phyloP scores from a whole-genome alignment of 2,113 vertebrate genomes.

The Pomatorhinus ruficollis region DNA sequence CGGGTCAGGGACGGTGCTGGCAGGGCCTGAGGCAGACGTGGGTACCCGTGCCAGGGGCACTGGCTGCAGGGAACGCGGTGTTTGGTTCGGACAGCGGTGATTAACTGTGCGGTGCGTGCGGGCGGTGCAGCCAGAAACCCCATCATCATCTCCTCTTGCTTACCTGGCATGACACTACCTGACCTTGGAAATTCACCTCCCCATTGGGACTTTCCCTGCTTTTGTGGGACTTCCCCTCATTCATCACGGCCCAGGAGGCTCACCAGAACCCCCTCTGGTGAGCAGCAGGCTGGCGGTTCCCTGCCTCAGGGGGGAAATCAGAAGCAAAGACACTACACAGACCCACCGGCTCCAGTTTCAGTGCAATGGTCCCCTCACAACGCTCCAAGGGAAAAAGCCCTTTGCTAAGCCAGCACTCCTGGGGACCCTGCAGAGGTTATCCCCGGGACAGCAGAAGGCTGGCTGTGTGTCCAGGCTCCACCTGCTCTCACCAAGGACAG shows the following conservation, averaged over 20 bases:
- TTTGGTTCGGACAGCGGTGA: background rate
- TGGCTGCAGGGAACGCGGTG: background rate
- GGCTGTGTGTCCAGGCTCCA: background rate
- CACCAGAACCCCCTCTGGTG: background rate
- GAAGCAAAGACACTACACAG: background rate
- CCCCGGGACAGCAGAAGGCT: accelerated
- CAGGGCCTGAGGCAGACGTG: background rate
- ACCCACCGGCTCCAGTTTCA: accelerated
- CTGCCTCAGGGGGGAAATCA: background rate
- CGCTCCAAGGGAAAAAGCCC: accelerated
- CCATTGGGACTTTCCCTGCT: background rate
- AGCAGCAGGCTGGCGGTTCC: background rate
- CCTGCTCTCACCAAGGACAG: background rate
- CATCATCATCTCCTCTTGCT: background rate
- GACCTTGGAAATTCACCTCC: background rate
- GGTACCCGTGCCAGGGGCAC: background rate
- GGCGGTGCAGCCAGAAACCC: background rate
- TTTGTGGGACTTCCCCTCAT: background rate
- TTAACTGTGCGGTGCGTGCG: background rate
- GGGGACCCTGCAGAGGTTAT: background rate
- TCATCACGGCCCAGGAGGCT: background rate
- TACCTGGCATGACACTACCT: accelerated
- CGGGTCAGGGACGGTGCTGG: background rate
- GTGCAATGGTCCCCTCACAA: background rate
- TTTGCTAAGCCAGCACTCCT: background rate